Evolutionary conservation across 2,888 invertebrate species (phyloP), one percentile per base, ranked within the genome.

Genomic region (Caenorhabditis sp.): DNA sequence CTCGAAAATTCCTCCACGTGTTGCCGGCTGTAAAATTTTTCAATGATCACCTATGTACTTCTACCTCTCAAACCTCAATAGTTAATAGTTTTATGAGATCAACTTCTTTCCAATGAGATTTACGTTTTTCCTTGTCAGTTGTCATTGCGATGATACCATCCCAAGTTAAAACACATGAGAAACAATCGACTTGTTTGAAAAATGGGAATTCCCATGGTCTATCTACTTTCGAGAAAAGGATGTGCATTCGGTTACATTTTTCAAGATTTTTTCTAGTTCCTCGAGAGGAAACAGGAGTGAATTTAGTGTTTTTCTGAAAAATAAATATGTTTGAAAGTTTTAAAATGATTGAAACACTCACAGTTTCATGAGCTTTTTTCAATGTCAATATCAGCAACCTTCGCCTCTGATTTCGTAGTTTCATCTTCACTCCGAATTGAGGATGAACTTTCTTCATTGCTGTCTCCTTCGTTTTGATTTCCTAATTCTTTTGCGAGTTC

Each of bases 81-180:
- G 72, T 61, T 36, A 72, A 19, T 6, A 67, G 54, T 19, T 64
- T 67, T 12, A 59, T 62, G 5, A 72, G 55, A 64, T 72, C 63
- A 19, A 62, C 23, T 17, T 55, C 23, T 14, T 59, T 57, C 72
- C 72, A 72, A 10, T 43, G 59, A 27, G 60, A 62, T 21, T 63
- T 66, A 27, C 55, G 50, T n/a, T 57, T 64, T 31, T 58, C 17
- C 26, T 60, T 64, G 49, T 68, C 67, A 6, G 31, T 64, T 1
- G 64, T 65, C 54, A 72, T 31, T 1, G 67, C 64, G 0, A 67
- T 26, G 10, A 53, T 65, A 49, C 72, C 72, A 19, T 72, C 68
- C 43, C 67, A 72, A n/a, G 72, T 68, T 0, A 72, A n/a, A 0
- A 65, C 62, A 6, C 36, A 67, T 0, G 66, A 58, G 12, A 71